Percentiles rank a stretch among this genome's conserved stretches.
These are phyloP conservation scores for Acronicta alni DNA, from an alignment of 2,888 invertebrate species.

Conservation along the genomic window DNA sequence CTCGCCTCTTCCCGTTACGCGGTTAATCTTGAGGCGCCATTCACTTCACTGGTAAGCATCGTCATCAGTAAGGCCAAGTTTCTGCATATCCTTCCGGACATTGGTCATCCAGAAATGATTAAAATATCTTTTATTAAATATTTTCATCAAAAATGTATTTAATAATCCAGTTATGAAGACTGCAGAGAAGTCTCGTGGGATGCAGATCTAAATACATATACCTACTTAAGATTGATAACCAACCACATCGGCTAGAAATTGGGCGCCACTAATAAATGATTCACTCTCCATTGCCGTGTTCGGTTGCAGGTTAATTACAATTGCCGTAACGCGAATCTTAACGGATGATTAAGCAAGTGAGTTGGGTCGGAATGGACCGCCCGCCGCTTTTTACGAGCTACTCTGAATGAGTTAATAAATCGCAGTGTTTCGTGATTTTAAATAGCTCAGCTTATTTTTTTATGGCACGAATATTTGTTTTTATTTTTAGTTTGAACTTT, in stretches of 20 bases:
- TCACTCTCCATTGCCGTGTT: conserved; percentile 64
- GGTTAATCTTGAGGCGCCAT: too few species aligned
- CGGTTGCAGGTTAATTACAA: conserved; percentile 72
- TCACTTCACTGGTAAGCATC: too few species aligned
- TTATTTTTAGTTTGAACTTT: not conserved
- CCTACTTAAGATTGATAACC: conserved; percentile 60
- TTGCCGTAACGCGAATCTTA: conserved; percentile 70
- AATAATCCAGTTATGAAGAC: too few species aligned
- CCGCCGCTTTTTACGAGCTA: conserved; percentile 57
- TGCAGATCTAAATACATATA: conserved; percentile 24
- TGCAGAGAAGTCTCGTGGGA: conserved; percentile 1
- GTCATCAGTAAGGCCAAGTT: too few species aligned
- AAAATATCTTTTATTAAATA: too few species aligned
- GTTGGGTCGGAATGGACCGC: conserved; percentile 64
- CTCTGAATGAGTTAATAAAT: conserved; percentile 58
- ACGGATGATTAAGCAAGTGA: conserved; percentile 73
- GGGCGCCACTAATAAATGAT: conserved; percentile 65
- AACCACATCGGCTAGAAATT: conserved; percentile 51
- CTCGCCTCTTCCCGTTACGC: too few species aligned
- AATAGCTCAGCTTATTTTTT: conserved; percentile 33
- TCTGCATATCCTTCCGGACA: too few species aligned
- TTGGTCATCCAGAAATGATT: too few species aligned
- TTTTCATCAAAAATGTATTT: too few species aligned
- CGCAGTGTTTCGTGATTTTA: conserved; percentile 47
- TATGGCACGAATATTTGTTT: conserved; percentile 1